Evolutionary conservation across 2,888 invertebrate species (phyloP).

Genomic region (Poecilus cupreus): DNA sequence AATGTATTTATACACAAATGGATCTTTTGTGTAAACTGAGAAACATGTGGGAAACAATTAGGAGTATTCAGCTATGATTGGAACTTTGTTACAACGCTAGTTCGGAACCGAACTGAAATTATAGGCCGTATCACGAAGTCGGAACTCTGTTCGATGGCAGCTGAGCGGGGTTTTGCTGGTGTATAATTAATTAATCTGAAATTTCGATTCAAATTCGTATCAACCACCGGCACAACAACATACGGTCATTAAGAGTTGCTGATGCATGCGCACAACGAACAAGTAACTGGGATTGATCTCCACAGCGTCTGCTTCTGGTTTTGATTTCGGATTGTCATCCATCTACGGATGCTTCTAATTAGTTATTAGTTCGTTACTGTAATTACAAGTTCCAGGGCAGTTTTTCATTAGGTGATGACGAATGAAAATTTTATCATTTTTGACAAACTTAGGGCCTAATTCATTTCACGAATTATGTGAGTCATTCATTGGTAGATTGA

Average conservation of each 20-base stretch:
- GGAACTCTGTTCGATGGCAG: slow-evolving; percentile 22
- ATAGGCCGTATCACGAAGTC: slow-evolving; percentile 30
- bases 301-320: neutral
- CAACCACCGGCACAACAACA: neutral
- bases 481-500: too few species aligned
- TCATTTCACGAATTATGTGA: too few species aligned
- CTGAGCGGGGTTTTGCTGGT: neutral
- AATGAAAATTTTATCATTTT: too few species aligned
- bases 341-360: neutral
- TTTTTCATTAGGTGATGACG: too few species aligned
- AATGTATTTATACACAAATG: slow-evolving; percentile 33
- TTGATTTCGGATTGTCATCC: neutral
- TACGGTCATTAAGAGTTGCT: neutral
- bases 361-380: neutral
- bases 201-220: slow-evolving; percentile 27
- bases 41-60: slow-evolving; percentile 10
- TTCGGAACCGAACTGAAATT: slow-evolving; percentile 8
- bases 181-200: slow-evolving; percentile 40
- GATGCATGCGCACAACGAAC: neutral
- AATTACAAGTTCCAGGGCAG: neutral
- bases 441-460: too few species aligned
- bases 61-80: slow-evolving; percentile 6
- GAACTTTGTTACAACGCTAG: slow-evolving; percentile 17
- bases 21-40: slow-evolving; percentile 31
- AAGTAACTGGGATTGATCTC: neutral